Conservation (phyloP, 2,113 vertebrate species). For the Ammodytes marinus region DNA sequence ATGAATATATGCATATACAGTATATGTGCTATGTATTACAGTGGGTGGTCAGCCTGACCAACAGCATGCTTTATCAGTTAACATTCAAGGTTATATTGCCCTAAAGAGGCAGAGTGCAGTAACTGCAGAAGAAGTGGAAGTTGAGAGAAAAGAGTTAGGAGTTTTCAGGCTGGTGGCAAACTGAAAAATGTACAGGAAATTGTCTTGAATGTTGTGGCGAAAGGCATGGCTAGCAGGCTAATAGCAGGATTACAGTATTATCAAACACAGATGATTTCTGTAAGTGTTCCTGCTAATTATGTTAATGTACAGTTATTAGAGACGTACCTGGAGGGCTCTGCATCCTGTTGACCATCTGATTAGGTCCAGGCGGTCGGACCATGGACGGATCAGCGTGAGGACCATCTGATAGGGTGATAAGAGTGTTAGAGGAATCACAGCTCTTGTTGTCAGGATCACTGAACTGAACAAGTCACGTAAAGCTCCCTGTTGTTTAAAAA, state of each 20-base stretch:
- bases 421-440: slow-evolving; percentile 11
- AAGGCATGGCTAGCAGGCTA: neutral
- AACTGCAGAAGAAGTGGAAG: neutral
- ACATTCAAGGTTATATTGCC: neutral
- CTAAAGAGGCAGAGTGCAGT: neutral
- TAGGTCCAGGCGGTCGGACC: slow-evolving; percentile 90
- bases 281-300: neutral
- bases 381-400: slow-evolving; percentile 91
- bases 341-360: slow-evolving; percentile 94
- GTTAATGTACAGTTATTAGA: neutral
- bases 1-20: too few relatives aligned
- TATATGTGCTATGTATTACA: neutral
- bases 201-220: neutral
- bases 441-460: neutral
- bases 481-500: too few relatives aligned
- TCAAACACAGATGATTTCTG: neutral
- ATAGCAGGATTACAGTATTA: neutral
- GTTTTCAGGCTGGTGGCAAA: neutral
- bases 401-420: slow-evolving; percentile 87
- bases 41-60: neutral
- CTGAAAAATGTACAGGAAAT: neutral
- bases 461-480: neutral
- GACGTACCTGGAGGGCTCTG: slow-evolving; percentile 90
- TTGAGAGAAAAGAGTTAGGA: neutral
- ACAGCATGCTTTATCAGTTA: neutral